Evolutionary conservation across 2,113 vertebrate species (phyloP).

Genomic region (Columba janthina): DNA sequence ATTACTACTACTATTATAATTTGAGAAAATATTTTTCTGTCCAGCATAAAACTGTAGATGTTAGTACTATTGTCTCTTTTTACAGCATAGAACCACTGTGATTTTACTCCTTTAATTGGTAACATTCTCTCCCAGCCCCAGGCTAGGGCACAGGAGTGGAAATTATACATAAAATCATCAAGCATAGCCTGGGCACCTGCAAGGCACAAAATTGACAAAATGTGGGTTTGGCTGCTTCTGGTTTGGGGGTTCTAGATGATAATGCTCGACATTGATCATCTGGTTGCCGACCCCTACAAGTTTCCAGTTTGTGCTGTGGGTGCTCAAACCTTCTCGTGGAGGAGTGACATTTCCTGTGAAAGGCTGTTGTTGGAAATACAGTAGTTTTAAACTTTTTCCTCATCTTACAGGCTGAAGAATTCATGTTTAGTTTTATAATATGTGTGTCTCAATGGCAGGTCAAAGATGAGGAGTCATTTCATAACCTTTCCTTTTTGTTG

Average conservation of each 20-base stretch:
- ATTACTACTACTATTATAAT: constrained; percentile 3
- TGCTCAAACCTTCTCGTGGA: background rate
- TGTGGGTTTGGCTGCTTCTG: background rate
- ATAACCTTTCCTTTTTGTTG: background rate
- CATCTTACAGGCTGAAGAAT: background rate
- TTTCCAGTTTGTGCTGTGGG: background rate
- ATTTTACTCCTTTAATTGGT: constrained; percentile 14
- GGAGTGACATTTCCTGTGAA: background rate
- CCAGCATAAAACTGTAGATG: background rate
- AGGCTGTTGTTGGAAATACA: background rate
- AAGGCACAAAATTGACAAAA: background rate
- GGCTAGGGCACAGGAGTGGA: background rate
- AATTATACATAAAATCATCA: background rate
- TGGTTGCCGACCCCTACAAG: background rate
- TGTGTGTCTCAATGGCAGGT: background rate
- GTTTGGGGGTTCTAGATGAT: background rate
- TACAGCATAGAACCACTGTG: background rate
- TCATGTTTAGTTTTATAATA: background rate
- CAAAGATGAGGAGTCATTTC: background rate
- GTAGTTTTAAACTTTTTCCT: background rate
- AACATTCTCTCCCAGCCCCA: background rate
- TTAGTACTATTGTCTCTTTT: background rate
- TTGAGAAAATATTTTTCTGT: constrained; percentile 18
- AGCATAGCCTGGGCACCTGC: background rate
- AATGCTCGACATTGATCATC: background rate